These are phyloP conservation scores for Dexiosoma caninum DNA, from an alignment of 2,888 invertebrate genomes.

Conservation along the genomic window DNA sequence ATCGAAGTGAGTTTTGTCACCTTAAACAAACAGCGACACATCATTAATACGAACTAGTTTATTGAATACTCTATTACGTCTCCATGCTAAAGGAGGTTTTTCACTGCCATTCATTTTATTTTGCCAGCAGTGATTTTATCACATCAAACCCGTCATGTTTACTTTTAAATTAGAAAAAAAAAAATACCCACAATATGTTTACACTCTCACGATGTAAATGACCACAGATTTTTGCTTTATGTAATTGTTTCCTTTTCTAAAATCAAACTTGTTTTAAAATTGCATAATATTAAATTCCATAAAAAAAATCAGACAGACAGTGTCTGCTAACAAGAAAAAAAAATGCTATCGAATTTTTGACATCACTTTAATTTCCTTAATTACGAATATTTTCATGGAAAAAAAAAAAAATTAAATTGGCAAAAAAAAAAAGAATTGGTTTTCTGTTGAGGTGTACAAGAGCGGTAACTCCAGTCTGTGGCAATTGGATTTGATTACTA, in stretches of 20 bases:
- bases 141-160: background rate
- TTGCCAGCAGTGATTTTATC: background rate
- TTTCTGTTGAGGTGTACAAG: background rate
- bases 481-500: constrained; percentile 62
- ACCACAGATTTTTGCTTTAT: background rate
- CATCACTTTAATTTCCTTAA: constrained; percentile 48
- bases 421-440: constrained; percentile 6
- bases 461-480: constrained; percentile 17
- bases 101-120: too few relatives aligned
- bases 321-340: background rate
- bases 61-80: too few relatives aligned
- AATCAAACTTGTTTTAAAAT: background rate
- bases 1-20: too few relatives aligned
- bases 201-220: background rate
- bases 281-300: constrained; percentile 43
- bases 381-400: constrained; percentile 20
- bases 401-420: background rate
- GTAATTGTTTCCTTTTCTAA: background rate
- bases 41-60: too few relatives aligned
- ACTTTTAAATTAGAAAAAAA: constrained; percentile 3
- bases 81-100: too few relatives aligned
- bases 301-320: too few relatives aligned
- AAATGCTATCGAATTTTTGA: constrained; percentile 40
- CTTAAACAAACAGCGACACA: too few relatives aligned
- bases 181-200: background rate